phyloP scores from a whole-genome alignment of 2,113 vertebrate genomes.

The Rousettus leschenaultii region DNA sequence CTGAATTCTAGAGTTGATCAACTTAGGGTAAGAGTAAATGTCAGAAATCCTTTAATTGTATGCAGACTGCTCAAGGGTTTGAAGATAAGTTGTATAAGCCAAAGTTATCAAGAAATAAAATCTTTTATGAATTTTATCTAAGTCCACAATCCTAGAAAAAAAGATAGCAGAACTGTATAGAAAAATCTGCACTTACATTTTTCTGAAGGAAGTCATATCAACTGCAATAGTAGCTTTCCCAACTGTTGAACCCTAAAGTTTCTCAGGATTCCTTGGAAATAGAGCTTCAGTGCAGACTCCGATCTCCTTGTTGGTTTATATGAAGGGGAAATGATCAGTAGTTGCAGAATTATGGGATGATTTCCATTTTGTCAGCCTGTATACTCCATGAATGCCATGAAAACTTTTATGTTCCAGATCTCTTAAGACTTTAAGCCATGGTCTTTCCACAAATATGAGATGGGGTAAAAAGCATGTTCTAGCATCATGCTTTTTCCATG shows the following conservation, averaged over 20 bases:
- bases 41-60: not conserved
- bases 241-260: not conserved
- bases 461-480: no score
- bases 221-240: not conserved
- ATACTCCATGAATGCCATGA: not conserved
- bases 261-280: not conserved
- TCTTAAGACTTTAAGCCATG: not conserved
- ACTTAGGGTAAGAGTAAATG: not conserved
- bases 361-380: not conserved
- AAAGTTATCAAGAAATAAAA: constrained; percentile 6
- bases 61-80: not conserved
- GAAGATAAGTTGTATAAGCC: not conserved
- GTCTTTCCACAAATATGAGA: not conserved
- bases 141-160: not conserved
- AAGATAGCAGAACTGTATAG: not conserved
- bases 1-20: not conserved
- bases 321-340: not conserved
- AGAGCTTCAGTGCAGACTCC: not conserved
- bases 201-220: not conserved
- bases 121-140: not conserved
- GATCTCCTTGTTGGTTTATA: not conserved
- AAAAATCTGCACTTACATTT: not conserved
- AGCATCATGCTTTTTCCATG: not conserved
- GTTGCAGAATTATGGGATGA: not conserved
- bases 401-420: not conserved